Evolutionary conservation across 2,888 invertebrate species (phyloP), one percentile per base, ranked within the genome.

Genomic region (Oxycera nigricornis): DNA sequence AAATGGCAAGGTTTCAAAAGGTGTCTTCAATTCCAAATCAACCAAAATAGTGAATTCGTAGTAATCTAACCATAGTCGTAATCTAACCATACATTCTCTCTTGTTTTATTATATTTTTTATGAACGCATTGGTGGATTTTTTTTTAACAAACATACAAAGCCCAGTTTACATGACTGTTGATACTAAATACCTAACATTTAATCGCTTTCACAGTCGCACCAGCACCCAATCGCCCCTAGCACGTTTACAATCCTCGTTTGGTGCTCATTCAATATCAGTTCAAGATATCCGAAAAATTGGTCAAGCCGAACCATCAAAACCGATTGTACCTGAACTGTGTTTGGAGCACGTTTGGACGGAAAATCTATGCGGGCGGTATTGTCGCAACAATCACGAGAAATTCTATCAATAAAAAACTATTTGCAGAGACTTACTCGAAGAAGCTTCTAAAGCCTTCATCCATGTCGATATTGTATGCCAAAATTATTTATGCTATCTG

Each of bases 261-360:
- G 81, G 82, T 17, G 81, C 80, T 24, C 82, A 82, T 73, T 83
- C 84, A n/a, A 76, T 81, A 61, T 84, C 84, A 1, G 78, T 82
- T 11, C 84, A 84, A 77, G 84, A 86, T 62, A 82, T 87, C 1
- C 87, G 88, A 41, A 87, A 87, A 35, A 80, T 86, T 24, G 83
- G 86, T 0, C 88, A 88, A 76, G 79, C 83, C 0, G 88, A 86
- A 55, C 89, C 88, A n/a, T 86, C 89, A 0, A 87, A 92, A 78
- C 94, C 94, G 0, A 85, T 95, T 28, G 91, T 91, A 79, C 96
- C 97, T 0, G 93, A 94, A 79, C 88, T 96, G 77, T 96, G 96
- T 80, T 87, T 97, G 57, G 96, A 97, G 79, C 92, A 94, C 81
- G 86, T 96, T 14, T 97, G 97, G 97, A 93, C 93, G 0, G 97